phyloP scores from a whole-genome alignment of 2,888 invertebrate species.

The Xestia xanthographa region DNA sequence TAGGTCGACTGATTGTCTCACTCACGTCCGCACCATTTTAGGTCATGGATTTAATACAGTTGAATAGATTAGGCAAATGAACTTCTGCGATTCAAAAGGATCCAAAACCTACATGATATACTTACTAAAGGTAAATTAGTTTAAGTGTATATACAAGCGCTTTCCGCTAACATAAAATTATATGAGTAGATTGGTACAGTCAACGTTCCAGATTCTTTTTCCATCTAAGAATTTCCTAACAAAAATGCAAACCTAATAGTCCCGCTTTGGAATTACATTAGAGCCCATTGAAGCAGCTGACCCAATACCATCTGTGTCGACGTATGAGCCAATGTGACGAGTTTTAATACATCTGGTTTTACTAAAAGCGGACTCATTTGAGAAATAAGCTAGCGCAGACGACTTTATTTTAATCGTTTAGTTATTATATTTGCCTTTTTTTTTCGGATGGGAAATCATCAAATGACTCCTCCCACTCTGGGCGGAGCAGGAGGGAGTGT shows the following conservation, averaged over 20 bases:
- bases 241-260: neutral
- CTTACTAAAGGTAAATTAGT: neutral
- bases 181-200: neutral
- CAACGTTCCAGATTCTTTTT: neutral
- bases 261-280: constrained; percentile 17
- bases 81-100: neutral
- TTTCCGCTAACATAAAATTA: neutral
- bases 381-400: neutral
- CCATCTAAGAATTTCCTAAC: neutral
- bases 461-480: too few species aligned
- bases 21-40: constrained; percentile 3
- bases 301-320: constrained; percentile 29
- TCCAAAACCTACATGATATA: neutral
- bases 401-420: neutral
- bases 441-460: too few species aligned
- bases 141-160: neutral
- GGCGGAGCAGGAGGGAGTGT: too few species aligned
- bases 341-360: neutral
- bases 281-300: constrained; percentile 16
- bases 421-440: too few species aligned
- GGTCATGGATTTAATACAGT: constrained; percentile 16
- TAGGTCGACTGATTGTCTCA: neutral
- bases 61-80: constrained; percentile 17
- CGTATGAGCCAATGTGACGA: constrained; percentile 11
- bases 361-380: neutral